Evolutionary conservation across 2,797 vertebrate species (phyloP).

Genomic region (Enteromius thamalakanensis): DNA sequence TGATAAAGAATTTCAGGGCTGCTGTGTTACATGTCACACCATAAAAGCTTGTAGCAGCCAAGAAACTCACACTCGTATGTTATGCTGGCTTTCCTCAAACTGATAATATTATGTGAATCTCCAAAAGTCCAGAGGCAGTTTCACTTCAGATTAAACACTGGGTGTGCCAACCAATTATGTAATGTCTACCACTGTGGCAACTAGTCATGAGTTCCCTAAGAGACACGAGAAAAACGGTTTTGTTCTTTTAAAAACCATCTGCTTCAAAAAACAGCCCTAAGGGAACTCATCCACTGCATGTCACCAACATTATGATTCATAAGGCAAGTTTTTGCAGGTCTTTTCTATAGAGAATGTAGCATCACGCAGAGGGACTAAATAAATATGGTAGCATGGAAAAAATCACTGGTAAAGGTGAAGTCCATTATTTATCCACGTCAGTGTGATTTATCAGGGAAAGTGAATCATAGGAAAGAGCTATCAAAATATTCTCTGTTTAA

Average conservation of each 20-base stretch:
- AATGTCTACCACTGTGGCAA: constrained; percentile 45
- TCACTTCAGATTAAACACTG: constrained; percentile 39
- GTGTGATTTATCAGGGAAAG: neutral
- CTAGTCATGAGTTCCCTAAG: constrained; percentile 43
- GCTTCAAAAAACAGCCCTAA: constrained; percentile 24
- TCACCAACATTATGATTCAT: constrained; percentile 27
- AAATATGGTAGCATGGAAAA: constrained; percentile 4
- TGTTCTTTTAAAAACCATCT: constrained; percentile 36
- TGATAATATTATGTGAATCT: constrained; percentile 1
- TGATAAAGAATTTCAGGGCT: neutral
- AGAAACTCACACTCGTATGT: neutral
- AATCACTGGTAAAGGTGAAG: constrained; percentile 6
- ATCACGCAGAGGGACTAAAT: neutral
- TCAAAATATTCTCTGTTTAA: neutral
- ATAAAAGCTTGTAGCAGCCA: neutral
- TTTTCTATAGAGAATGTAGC: neutral
- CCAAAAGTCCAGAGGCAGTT: constrained; percentile 20
- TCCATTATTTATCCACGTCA: neutral
- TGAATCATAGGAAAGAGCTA: neutral
- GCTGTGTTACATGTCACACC: neutral
- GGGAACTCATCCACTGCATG: constrained; percentile 15
- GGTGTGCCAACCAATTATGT: constrained; percentile 41
- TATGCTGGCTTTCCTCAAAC: neutral
- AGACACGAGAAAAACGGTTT: constrained; percentile 27
- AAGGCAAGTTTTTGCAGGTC: constrained; percentile 20